Evolutionary conservation across 2,113 vertebrate genomes (phyloP).

Genomic region (Myanophis thanlyinensis): DNA sequence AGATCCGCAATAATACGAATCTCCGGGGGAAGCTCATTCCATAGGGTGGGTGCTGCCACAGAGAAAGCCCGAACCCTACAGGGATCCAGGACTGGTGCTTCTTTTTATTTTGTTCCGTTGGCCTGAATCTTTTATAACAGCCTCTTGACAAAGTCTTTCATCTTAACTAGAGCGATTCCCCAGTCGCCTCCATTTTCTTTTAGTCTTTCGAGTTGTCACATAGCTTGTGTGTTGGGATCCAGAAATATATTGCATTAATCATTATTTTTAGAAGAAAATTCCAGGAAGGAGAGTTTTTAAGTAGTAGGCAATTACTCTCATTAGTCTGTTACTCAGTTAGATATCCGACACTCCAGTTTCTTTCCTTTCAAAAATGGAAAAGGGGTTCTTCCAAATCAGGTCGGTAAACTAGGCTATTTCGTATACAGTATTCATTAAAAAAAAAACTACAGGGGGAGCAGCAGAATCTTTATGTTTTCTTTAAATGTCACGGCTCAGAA

Average conservation of each 20-base stretch:
- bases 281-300: constrained; percentile 53
- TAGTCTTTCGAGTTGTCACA: constrained; percentile 26
- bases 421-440: background rate
- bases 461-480: background rate
- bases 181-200: constrained; percentile 37
- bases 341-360: constrained; percentile 39
- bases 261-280: constrained; percentile 42
- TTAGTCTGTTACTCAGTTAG: constrained; percentile 40
- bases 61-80: too few relatives aligned
- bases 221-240: constrained; percentile 12
- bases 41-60: too few relatives aligned
- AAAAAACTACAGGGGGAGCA: background rate
- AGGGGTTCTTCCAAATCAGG: background rate
- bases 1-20: too few relatives aligned
- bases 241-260: constrained; percentile 57
- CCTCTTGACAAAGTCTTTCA: constrained; percentile 3
- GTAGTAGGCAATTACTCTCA: constrained; percentile 63
- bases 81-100: background rate
- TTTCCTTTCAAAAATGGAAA: constrained; percentile 27
- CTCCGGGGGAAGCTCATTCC: too few relatives aligned
- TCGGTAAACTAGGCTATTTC: background rate
- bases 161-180: constrained; percentile 25
- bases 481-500: background rate
- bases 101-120: background rate
- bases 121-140: background rate